A percentile compares a stretch with the other conserved stretches of the same genome.
phyloP scores from a whole-genome alignment of 2,113 vertebrate genomes.

The Eulacestoma nigropectus region DNA sequence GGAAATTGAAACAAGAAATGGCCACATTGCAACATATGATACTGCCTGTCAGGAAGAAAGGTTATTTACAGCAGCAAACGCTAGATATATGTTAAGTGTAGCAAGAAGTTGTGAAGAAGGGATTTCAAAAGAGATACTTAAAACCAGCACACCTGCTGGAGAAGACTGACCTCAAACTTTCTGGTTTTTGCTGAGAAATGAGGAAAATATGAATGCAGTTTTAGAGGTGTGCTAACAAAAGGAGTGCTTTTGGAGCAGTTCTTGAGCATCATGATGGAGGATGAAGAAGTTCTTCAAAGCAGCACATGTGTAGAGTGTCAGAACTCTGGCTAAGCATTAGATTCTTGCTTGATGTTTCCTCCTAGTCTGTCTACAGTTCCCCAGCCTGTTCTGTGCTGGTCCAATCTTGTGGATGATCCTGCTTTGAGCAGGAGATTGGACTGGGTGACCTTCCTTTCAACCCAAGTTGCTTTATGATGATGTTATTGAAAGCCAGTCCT shows the following conservation, averaged over 20 bases:
- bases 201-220: not conserved
- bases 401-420: not conserved
- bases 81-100: rapidly evolving
- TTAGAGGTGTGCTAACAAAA: not conserved
- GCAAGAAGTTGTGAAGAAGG: not conserved
- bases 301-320: not conserved
- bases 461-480: not conserved
- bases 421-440: not conserved
- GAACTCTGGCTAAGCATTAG: not conserved
- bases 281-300: not conserved
- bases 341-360: not conserved
- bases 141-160: not conserved
- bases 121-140: not conserved
- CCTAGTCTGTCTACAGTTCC: not conserved
- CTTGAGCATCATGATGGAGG: not conserved
- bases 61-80: not conserved
- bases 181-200: not conserved
- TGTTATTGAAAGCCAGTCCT: not conserved
- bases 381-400: not conserved
- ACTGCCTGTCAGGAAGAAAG: not conserved
- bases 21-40: rapidly evolving
- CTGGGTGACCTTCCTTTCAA: not conserved
- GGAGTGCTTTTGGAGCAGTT: not conserved
- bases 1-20: not conserved
- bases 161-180: not conserved